Conservation (phyloP, 64 coral and sea anemone species). For the Anthopleura sola region DNA sequence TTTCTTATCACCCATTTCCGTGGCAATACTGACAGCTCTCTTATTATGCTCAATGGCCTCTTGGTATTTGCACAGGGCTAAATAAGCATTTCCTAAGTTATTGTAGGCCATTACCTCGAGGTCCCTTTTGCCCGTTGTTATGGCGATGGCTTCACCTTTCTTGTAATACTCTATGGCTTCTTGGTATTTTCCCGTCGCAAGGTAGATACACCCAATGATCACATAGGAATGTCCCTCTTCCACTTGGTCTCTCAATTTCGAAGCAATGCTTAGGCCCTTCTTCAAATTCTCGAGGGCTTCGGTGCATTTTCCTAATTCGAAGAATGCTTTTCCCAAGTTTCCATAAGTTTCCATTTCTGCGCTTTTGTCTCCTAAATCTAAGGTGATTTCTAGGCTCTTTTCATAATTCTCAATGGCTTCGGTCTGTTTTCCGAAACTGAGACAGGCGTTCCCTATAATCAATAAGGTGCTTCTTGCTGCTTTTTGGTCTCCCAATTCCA, state of each 20-base stretch:
- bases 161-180: too few relatives aligned
- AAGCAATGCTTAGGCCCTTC: constrained; percentile 17
- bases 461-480: constrained; percentile 7
- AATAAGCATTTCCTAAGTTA: too few relatives aligned
- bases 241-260: background rate
- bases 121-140: background rate
- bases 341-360: too few relatives aligned
- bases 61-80: too few relatives aligned
- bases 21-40: too few relatives aligned
- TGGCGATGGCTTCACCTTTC: background rate
- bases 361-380: too few relatives aligned
- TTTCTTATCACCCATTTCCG: too few relatives aligned
- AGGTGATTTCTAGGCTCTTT: too few relatives aligned
- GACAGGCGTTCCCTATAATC: constrained; percentile 27
- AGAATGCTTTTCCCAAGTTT: too few relatives aligned
- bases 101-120: background rate
- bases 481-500: constrained; percentile 15
- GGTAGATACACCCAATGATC: background rate
- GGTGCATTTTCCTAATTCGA: background rate
- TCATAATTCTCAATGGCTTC: too few relatives aligned
- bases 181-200: background rate
- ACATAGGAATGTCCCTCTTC: constrained; percentile 2
- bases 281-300: constrained; percentile 16
- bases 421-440: constrained; percentile 21
- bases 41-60: too few relatives aligned